Evolutionary conservation across 2,888 invertebrate genomes (phyloP).

Genomic region (Ligdia adustata): DNA sequence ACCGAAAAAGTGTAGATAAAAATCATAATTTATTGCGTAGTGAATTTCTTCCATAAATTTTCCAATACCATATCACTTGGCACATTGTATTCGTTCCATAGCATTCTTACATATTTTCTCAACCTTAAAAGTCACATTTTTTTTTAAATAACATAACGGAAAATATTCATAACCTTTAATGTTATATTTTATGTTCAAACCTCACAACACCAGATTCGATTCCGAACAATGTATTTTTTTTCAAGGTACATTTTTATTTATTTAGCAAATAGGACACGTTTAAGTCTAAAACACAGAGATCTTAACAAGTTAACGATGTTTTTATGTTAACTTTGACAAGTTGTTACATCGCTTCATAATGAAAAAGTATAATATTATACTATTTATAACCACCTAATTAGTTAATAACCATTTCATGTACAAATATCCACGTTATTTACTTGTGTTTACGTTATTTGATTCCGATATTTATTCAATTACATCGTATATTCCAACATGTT

Average conservation of each 20-base stretch:
- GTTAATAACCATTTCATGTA: constrained; percentile 1
- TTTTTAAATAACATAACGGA: not conserved
- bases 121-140: not conserved
- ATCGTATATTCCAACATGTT: no score
- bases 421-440: no score
- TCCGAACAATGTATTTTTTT: constrained; percentile 11
- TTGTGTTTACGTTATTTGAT: no score
- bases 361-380: not conserved
- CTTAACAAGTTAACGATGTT: not conserved
- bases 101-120: constrained; percentile 2
- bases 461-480: no score
- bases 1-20: no score
- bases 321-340: not conserved
- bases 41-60: not conserved
- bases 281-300: constrained; percentile 4
- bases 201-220: constrained; percentile 12
- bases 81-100: constrained; percentile 21
- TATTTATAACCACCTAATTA: constrained; percentile 3
- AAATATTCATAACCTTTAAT: not conserved
- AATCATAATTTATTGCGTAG: not conserved
- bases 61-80: constrained; percentile 21
- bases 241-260: constrained; percentile 4
- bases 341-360: no score
- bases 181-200: constrained; percentile 8
- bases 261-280: constrained; percentile 1